Evolutionary conservation across 2,797 vertebrate species (phyloP).

Genomic region (Myotis vivesi): DNA sequence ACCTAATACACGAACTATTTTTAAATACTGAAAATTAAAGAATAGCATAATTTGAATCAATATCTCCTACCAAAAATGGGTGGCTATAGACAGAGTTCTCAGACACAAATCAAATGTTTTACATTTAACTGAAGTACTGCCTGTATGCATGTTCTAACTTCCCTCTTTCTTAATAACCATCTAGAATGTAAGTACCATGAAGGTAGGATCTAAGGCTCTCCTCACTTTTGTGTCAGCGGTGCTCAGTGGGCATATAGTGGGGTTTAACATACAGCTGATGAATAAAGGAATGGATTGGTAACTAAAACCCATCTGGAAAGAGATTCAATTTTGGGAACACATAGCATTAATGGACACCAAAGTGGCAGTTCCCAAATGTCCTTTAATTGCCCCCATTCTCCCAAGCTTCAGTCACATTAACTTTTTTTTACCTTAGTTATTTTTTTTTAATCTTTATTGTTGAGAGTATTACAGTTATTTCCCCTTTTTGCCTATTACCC

Average conservation of each 20-base stretch:
- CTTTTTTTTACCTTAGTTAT: background rate
- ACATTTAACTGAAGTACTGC: background rate
- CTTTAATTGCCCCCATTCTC: background rate
- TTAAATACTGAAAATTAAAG: slow-evolving; percentile 2
- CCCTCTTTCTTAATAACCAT: background rate
- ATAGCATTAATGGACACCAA: background rate
- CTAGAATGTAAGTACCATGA: background rate
- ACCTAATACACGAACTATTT: background rate
- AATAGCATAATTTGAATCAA: background rate
- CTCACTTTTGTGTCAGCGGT: background rate
- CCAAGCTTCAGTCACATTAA: background rate
- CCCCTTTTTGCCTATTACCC: too few relatives aligned
- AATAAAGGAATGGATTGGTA: background rate
- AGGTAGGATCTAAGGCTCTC: background rate
- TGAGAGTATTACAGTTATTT: too few relatives aligned
- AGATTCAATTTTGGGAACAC: background rate
- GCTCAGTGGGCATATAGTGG: background rate
- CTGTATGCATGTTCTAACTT: background rate
- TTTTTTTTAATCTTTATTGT: too few relatives aligned
- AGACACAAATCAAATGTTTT: background rate
- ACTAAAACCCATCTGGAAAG: background rate
- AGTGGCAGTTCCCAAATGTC: background rate
- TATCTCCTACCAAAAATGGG: background rate
- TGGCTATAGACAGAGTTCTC: background rate
- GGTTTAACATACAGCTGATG: background rate